Evolutionary conservation across 2,113 vertebrate species (phyloP).

Genomic region (Rousettus leschenaultii): DNA sequence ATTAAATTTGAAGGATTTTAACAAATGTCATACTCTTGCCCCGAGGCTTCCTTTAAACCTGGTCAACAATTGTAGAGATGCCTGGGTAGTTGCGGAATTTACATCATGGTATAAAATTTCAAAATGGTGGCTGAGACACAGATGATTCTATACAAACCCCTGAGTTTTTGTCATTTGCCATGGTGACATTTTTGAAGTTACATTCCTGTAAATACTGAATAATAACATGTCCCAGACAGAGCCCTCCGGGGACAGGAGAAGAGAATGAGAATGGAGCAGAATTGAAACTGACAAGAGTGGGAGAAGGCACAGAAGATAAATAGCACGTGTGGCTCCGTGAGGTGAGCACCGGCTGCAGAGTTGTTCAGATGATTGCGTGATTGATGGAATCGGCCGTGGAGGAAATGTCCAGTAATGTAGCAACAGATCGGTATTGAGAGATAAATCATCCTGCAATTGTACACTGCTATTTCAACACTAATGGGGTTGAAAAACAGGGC

Average conservation of each 20-base stretch:
- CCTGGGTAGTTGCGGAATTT: conserved; percentile 4
- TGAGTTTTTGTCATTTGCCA: conserved; percentile 58
- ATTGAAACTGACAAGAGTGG: conserved; percentile 72
- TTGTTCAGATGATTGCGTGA: conserved; percentile 31
- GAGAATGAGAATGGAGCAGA: conserved; percentile 60
- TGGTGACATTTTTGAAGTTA: conserved; percentile 70
- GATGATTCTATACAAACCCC: conserved; percentile 17
- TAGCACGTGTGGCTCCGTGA: background rate
- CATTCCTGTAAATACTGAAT: conserved; percentile 75
- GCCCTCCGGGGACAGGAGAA: conserved; percentile 63
- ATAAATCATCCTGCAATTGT: conserved; percentile 63
- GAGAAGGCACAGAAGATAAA: conserved; percentile 57
- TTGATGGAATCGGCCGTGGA: conserved; percentile 58
- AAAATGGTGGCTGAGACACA: conserved; percentile 31
- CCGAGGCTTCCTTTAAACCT: conserved; percentile 12
- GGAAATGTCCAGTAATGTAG: conserved; percentile 66
- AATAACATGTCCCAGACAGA: conserved; percentile 65
- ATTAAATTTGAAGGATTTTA: conserved; percentile 34
- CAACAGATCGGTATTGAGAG: conserved; percentile 62
- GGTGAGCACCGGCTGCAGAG: background rate
- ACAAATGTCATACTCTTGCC: background rate
- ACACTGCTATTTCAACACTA: conserved; percentile 47
- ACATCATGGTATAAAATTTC: conserved; percentile 11
- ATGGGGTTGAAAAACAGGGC: conserved; percentile 63
- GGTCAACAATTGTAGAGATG: conserved; percentile 25